Conservation (phyloP, 2,888 invertebrate genomes). For the Tricholauxania praeusta region DNA sequence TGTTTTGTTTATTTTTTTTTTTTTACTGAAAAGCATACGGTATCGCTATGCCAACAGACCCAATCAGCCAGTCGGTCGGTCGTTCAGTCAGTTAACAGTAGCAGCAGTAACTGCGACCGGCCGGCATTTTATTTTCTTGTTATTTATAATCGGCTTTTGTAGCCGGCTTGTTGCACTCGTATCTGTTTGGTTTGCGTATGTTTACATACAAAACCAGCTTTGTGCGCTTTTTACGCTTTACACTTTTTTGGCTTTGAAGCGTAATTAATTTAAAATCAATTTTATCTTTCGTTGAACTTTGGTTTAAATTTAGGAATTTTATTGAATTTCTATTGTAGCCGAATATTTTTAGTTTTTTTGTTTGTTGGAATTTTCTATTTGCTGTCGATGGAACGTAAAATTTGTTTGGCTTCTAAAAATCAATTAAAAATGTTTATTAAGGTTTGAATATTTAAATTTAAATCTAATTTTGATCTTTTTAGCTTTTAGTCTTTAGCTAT, state of each 20-base stretch:
- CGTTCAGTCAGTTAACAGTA: not conserved
- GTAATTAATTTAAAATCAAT: slow-evolving; percentile 24
- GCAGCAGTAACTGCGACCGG: too few relatives aligned
- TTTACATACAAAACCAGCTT: not conserved
- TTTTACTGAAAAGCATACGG: not conserved
- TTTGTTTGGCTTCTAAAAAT: too few relatives aligned
- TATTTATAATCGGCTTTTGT: slow-evolving; percentile 13
- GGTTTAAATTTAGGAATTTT: too few relatives aligned
- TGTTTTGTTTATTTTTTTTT: not conserved
- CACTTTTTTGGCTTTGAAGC: slow-evolving; percentile 11
- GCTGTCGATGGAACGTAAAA: too few relatives aligned
- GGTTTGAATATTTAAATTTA: too few relatives aligned
- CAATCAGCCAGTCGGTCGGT: not conserved
- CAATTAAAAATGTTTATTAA: too few relatives aligned
- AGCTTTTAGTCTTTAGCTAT: too few relatives aligned
- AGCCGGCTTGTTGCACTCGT: not conserved
- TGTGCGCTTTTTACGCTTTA: not conserved
- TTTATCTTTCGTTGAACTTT: not conserved
- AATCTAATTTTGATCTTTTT: too few relatives aligned
- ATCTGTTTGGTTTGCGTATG: too few relatives aligned
- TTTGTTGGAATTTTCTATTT: too few relatives aligned
- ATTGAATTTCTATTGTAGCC: too few relatives aligned
- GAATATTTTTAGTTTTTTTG: too few relatives aligned
- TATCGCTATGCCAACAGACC: not conserved
- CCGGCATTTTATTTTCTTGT: not conserved